Conservation (phyloP, 2,797 vertebrate genomes). For the Poeciliopsis turneri region DNA sequence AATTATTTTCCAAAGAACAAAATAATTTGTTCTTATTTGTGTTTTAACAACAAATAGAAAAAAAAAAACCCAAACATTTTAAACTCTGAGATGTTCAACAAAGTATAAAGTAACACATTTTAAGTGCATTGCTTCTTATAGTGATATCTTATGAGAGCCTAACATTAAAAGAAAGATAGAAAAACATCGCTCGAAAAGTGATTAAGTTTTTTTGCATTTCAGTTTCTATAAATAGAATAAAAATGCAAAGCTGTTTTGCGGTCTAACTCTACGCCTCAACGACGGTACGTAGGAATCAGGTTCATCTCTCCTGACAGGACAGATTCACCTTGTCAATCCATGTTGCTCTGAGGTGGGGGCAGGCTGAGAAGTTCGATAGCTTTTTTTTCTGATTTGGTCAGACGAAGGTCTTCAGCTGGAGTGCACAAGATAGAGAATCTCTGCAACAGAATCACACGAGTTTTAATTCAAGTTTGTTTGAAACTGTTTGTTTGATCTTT, state of each 20-base stretch:
- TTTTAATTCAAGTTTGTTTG: constrained; percentile 21
- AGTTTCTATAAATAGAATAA: background rate
- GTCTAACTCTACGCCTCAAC: background rate
- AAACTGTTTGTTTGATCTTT: background rate
- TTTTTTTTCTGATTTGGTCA: constrained; percentile 58
- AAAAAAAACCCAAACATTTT: too few species aligned
- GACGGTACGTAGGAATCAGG: background rate
- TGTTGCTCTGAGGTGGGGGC: constrained; percentile 1
- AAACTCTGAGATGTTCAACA: background rate
- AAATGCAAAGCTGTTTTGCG: background rate
- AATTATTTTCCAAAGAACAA: background rate
- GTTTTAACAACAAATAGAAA: background rate
- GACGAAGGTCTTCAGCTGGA: constrained; percentile 69
- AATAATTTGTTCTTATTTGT: background rate
- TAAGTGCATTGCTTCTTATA: background rate
- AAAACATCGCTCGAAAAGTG: background rate
- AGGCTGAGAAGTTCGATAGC: constrained; percentile 39
- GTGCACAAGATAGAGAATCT: constrained; percentile 75
- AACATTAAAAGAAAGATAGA: background rate
- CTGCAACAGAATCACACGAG: constrained; percentile 54
- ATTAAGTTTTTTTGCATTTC: background rate
- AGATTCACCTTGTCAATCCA: background rate
- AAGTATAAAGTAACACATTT: background rate
- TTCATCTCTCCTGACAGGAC: background rate
- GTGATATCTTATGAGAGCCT: background rate